phyloP scores from a whole-genome alignment of 1,140 invertebrate species.

The Hycleus phaleratus region DNA sequence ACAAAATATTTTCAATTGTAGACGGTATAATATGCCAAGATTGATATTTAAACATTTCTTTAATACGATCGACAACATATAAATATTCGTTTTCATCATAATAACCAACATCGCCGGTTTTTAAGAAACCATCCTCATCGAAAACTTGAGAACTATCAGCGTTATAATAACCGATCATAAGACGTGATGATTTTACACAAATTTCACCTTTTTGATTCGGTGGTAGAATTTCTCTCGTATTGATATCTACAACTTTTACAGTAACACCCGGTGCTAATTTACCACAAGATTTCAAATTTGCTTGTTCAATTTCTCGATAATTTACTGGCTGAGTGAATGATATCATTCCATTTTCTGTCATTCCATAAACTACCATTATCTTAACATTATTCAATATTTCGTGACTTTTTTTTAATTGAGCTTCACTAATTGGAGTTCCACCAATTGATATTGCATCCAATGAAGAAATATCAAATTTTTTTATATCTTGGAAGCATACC shows the following conservation, averaged over 20 bases:
- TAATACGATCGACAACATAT: too few species aligned
- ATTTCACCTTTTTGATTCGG: conserved; percentile 48
- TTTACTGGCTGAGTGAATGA: too few species aligned
- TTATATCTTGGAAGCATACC: too few species aligned
- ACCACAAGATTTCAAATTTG: neutral
- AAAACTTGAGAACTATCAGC: too few species aligned
- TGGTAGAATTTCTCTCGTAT: conserved; percentile 41
- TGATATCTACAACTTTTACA: conserved; percentile 31
- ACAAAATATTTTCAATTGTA: conserved; percentile 57
- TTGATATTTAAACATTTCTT: too few species aligned
- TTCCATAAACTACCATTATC: neutral
- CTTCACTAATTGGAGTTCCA: too few species aligned
- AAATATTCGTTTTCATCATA: conserved; percentile 49
- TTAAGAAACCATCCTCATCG: conserved; percentile 52
- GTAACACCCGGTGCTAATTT: neutral
- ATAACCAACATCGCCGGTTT: conserved; percentile 62
- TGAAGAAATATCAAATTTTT: neutral
- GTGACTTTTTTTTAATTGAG: too few species aligned
- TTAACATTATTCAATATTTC: neutral
- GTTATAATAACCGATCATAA: conserved; percentile 47
- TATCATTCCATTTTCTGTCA: too few species aligned
- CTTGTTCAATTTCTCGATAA: neutral
- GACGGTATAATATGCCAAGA: conserved; percentile 40
- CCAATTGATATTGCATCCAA: too few species aligned
- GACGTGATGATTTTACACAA: conserved; percentile 42